Base-by-base conservation (phyloP, 2,113 vertebrate species). In the Oncorhynchus masou region DNA sequence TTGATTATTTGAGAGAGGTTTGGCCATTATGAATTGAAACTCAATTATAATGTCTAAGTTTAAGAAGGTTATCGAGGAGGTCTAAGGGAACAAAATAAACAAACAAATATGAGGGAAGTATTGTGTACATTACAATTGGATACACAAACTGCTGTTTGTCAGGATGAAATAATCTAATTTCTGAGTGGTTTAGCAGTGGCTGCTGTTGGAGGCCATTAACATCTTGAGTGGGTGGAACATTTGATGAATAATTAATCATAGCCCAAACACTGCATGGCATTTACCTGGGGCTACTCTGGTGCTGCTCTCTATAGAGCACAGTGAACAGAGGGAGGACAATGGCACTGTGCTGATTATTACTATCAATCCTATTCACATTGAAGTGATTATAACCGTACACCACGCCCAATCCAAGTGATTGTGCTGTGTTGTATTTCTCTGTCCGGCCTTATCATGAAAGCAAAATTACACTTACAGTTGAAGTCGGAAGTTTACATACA, bases 211-310 rank as follows among this genome's bases (percentile, higher is more conserved):
- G 89, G 75, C 88, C 88, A 84, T 92, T 86, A 87, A 75, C 75
- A 84, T 90, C 83, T 83, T 84, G 88, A 87, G 86, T 84, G 83
- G 83, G 80, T 83, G 74, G 87, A 91, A 88, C 76, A 85, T 89
- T 85, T 83, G 81, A 92, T 93, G 74, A 91, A 93, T 93, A 88
- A 93, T 92, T 93, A 81, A 93, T 88, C 67, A 76, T 57, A 77
- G 73, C 69, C 77, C 29, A 88, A 85, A 87, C 80, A 81, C 84
- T 83, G 60, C 74, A 77, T 73, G 25, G 64, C 80, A 90, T 83
- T 89, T 89, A 84, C 81, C 65, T 84, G 59, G 57, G 75, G 75
- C 84, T 83, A 9, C 39, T 39, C 39, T 39, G 2, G 39, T 39
- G 39, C 39, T 39, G 75, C 68, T 80, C 79, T 83, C 75, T 83